Percentiles rank a stretch among this genome's conserved stretches.
These are phyloP conservation scores for Irena cyanogastra DNA, from an alignment of 2,113 vertebrate species.

Conservation along the genomic window DNA sequence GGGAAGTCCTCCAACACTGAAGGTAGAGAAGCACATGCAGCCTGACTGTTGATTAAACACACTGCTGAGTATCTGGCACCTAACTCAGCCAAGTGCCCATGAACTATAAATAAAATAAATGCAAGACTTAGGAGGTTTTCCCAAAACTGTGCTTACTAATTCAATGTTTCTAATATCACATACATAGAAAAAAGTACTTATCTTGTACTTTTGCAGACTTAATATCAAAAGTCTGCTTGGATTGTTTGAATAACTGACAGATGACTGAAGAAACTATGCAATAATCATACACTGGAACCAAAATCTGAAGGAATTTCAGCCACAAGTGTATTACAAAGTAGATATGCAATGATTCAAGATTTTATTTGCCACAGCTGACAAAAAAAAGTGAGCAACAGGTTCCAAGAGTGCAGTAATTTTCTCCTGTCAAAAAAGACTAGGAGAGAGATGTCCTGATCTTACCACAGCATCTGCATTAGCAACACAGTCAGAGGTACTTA, in stretches of 20 bases:
- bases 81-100: not conserved
- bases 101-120: not conserved
- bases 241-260: not conserved
- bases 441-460: not conserved
- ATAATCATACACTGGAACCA: not conserved
- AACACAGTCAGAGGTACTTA: not conserved
- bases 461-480: not conserved
- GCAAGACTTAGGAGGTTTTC: not conserved
- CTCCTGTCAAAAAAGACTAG: not conserved
- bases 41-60: not conserved
- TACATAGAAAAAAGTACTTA: not conserved
- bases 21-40: rapidly evolving
- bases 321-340: not conserved
- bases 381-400: not conserved
- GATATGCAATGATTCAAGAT: not conserved
- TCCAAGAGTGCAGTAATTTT: not conserved
- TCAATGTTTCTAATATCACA: not conserved
- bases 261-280: not conserved
- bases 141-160: not conserved
- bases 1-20: not conserved
- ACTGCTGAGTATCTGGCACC: not conserved
- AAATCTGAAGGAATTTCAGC: not conserved
- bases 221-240: not conserved
- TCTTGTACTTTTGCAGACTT: not conserved
- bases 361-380: not conserved